A percentile compares a stretch with the other conserved stretches of the same genome.
Evolutionary conservation across 2,888 invertebrate genomes (phyloP).

Genomic region (Drosophila percnosoma): DNA sequence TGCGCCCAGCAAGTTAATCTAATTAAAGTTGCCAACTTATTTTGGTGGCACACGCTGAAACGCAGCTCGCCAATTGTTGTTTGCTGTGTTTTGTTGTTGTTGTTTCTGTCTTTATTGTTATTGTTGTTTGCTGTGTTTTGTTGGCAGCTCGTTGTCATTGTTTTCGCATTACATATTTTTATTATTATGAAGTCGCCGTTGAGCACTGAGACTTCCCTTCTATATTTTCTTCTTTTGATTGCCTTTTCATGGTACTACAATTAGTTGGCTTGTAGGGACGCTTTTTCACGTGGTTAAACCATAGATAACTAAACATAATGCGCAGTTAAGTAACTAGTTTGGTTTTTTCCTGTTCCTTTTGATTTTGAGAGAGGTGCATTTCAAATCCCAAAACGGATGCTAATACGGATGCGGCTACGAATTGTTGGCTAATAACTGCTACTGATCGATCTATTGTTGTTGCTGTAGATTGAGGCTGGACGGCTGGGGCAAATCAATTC

Average conservation of each 20-base stretch:
- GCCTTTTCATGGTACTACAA: constrained; percentile 4
- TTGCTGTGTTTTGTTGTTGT: not conserved
- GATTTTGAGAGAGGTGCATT: constrained; percentile 2
- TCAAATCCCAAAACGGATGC: constrained; percentile 16
- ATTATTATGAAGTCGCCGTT: constrained; percentile 16
- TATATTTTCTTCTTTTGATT: constrained; percentile 30
- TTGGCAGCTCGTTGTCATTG: constrained; percentile 45
- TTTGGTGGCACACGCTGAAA: constrained; percentile 11
- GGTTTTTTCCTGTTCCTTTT: not conserved
- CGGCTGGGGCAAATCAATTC: constrained; percentile 3
- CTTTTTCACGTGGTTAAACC: not conserved
- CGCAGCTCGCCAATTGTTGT: constrained; percentile 3
- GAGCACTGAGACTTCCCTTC: not conserved
- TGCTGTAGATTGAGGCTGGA: constrained; percentile 19
- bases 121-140: constrained; percentile 14
- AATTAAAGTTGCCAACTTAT: constrained; percentile 63
- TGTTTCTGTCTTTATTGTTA: constrained; percentile 6
- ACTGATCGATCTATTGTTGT: not conserved
- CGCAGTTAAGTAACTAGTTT: constrained; percentile 50
- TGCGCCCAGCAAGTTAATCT: constrained; percentile 57
- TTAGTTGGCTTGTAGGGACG: not conserved
- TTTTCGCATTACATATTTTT: constrained; percentile 41
- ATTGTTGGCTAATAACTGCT: constrained; percentile 27
- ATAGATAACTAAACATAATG: constrained; percentile 24
- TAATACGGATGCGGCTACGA: constrained; percentile 22